Conservation (phyloP, 1,140 invertebrate genomes). For the Pseudobourletiella spinata region DNA sequence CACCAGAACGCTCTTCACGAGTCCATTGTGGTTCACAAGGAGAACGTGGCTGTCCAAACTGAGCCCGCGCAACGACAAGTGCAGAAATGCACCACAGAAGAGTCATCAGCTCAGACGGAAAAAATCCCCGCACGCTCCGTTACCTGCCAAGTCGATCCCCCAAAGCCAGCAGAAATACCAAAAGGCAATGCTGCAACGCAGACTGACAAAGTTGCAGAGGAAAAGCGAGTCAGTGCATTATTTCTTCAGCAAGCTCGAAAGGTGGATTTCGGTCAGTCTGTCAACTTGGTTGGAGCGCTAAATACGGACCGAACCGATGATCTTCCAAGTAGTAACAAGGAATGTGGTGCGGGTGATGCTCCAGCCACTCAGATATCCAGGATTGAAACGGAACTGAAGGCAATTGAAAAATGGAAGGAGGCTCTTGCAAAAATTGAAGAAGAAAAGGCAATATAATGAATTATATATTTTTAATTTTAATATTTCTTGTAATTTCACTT, state of each 20-base stretch:
- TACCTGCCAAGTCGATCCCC: too few species aligned
- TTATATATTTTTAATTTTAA: too few species aligned
- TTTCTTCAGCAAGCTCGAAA: too few species aligned
- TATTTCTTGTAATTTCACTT: background rate
- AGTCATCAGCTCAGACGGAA: background rate
- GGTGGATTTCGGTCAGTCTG: background rate
- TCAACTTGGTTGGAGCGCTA: background rate
- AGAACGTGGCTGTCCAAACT: constrained; percentile 2
- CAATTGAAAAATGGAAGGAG: background rate
- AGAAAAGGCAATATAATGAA: constrained; percentile 9
- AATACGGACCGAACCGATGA: too few species aligned
- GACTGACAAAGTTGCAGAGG: too few species aligned
- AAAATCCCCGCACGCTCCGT: background rate
- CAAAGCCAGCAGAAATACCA: too few species aligned
- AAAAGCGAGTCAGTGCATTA: too few species aligned
- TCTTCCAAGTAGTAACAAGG: background rate
- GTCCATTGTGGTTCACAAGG: background rate
- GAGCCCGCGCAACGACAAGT: background rate
- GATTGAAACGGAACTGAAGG: background rate
- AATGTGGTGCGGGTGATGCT: background rate
- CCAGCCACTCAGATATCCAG: background rate
- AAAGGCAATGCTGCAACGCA: too few species aligned
- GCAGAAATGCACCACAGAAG: too few species aligned
- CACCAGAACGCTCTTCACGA: constrained; percentile 16
- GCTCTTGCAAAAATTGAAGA: background rate